phyloP scores from a whole-genome alignment of 2,888 invertebrate genomes.

The Dioctria rufipes region DNA sequence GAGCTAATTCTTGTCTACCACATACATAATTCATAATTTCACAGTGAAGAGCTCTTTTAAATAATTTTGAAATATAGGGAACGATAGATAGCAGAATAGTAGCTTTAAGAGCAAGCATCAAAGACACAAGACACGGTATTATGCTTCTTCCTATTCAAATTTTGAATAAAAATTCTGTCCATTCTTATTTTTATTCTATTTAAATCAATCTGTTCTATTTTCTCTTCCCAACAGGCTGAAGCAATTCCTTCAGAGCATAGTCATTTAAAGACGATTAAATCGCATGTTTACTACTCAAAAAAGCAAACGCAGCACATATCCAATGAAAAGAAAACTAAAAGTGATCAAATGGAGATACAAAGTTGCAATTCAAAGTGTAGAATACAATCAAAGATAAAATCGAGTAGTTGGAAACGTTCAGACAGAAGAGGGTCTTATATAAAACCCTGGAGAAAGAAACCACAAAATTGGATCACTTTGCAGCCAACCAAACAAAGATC shows the following conservation, averaged over 20 bases:
- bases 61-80: no score
- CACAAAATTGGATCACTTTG: conserved; percentile 56
- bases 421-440: conserved; percentile 7
- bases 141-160: neutral
- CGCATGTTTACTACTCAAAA: conserved; percentile 23
- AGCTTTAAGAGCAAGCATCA: no score
- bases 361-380: neutral
- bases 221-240: neutral
- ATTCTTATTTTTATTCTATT: neutral
- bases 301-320: neutral
- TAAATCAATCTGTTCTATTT: neutral
- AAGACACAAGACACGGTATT: no score
- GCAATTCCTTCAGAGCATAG: neutral
- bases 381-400: conserved; percentile 60
- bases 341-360: neutral
- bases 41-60: no score
- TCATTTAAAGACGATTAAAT: conserved; percentile 21
- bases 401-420: conserved; percentile 62
- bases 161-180: neutral
- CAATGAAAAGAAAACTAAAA: neutral
- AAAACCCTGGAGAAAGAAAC: conserved; percentile 57
- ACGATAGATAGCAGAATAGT: no score
- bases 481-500: conserved; percentile 57
- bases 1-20: no score
- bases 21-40: no score